Evolutionary conservation across 2,113 vertebrate genomes (phyloP), one percentile per base, ranked within the genome.

Genomic region (Notiomystis cincta): DNA sequence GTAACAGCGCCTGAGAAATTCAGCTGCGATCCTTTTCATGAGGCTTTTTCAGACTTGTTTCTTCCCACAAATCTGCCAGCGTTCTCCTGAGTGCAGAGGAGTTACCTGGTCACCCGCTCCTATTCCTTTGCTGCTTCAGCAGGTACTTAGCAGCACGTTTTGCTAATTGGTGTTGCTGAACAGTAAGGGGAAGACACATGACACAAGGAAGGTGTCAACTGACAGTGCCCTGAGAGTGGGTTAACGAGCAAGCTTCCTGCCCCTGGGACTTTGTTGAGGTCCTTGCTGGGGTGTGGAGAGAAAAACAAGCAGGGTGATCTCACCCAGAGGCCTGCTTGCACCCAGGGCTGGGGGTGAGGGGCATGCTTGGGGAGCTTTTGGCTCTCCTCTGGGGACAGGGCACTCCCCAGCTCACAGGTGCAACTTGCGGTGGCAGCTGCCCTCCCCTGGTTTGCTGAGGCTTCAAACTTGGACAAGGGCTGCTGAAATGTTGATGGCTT

Each of bases 131-230:
- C 73, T 40, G 73, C 96, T 96, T 97, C 95, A 93, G 90, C 80
- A 87, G 67, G 56, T 95, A 81, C 94, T 97, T 96, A 94, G 93
- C 96, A 95, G 91, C 8, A 17, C 45, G 25, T 96, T 95, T 85
- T 81, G 75, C 86, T 91, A 92, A 95, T 92, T 93, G 95, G 93
- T 71, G 42, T 15, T 54, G 76, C 83, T 87, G 85, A 88, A 82
- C 60, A 72, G 71, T 33, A 10, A 38, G n/a, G 33, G 31, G 19
- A 47, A 33, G 22, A 37, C 50, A 40, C 73, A 21, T 6, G 16
- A 53, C 57, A 50, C 57, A 28, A 3, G 2, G 65, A 48, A 81
- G 45, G 75, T 87, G 24, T 35, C 58, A 83, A 51, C 53, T 15
- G 1, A 30, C 5, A 35, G 71, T 73, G 80, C 47, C n/a, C 58